Evolutionary conservation across 2,888 invertebrate genomes (phyloP).

Genomic region (Villa cingulata): DNA sequence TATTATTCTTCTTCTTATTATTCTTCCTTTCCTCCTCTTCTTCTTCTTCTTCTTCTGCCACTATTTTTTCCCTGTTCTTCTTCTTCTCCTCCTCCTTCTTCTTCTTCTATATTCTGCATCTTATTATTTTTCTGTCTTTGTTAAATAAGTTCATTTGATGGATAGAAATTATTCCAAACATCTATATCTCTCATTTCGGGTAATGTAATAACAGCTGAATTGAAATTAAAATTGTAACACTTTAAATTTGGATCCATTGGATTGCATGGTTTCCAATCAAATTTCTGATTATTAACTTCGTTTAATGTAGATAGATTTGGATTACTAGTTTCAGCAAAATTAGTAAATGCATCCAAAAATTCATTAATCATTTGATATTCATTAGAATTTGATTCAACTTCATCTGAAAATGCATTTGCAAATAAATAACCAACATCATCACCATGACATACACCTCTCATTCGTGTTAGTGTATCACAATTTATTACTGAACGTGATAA

Average conservation of each 20-base stretch:
- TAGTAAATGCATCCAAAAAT: constrained; percentile 27
- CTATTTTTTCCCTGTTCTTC: no score
- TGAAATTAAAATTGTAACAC: constrained; percentile 32
- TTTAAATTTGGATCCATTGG: background rate
- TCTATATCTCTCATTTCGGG: constrained; percentile 30
- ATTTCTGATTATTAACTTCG: background rate
- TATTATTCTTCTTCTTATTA: no score
- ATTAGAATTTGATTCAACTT: constrained; percentile 24
- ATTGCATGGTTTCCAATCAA: background rate
- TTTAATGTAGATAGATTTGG: constrained; percentile 21
- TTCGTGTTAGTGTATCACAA: constrained; percentile 31
- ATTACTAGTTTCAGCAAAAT: constrained; percentile 30
- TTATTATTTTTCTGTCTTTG: no score
- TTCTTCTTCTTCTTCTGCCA: no score
- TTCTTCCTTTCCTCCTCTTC: no score
- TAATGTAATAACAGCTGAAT: constrained; percentile 31
- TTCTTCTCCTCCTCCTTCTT: no score
- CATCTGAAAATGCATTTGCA: constrained; percentile 30
- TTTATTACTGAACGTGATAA: constrained; percentile 30
- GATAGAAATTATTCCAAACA: constrained; percentile 31
- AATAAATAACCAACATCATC: constrained; percentile 35
- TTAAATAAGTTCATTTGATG: constrained; percentile 18
- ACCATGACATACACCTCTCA: constrained; percentile 33
- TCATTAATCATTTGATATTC: constrained; percentile 32
- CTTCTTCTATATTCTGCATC: no score